A percentile compares a stretch with the other conserved stretches of the same genome.
phyloP scores from a whole-genome alignment of 2,113 vertebrate genomes.

The Bos taurus region DNA sequence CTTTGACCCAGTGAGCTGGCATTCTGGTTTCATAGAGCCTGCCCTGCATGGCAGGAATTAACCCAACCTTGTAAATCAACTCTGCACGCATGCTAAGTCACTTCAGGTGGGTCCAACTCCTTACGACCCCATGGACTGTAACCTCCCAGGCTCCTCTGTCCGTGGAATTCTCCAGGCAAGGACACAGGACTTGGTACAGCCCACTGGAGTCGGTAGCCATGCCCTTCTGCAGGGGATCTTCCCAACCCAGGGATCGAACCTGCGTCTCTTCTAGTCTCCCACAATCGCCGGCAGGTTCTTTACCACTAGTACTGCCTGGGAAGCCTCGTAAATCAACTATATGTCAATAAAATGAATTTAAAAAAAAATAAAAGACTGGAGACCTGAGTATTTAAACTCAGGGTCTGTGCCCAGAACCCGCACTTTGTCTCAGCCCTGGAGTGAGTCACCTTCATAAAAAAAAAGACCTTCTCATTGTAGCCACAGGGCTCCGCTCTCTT shows the following conservation, averaged over 20 bases:
- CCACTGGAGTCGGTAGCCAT: neutral
- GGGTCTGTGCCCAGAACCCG: neutral
- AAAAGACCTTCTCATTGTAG: rapidly evolving
- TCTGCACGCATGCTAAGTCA: rapidly evolving
- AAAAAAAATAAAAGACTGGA: neutral
- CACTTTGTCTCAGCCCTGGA: neutral
- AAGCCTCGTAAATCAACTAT: neutral
- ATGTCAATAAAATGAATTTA: neutral
- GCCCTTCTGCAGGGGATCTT: neutral
- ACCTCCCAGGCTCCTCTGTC: neutral
- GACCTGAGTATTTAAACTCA: neutral
- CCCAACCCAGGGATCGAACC: neutral
- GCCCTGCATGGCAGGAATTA: rapidly evolving
- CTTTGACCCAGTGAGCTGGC: neutral
- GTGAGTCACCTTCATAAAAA: neutral
- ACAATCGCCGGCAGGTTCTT: neutral
- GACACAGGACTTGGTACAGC: neutral
- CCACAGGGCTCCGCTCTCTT: neutral
- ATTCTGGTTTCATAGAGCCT: neutral
- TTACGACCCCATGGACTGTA: rapidly evolving
- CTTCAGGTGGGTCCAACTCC: neutral
- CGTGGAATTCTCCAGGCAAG: neutral
- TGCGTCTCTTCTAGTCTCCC: neutral
- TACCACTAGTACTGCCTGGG: neutral
- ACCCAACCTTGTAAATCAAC: neutral